Base-by-base conservation (phyloP, 2,888 invertebrate species). In the Cerastis leucographa region DNA sequence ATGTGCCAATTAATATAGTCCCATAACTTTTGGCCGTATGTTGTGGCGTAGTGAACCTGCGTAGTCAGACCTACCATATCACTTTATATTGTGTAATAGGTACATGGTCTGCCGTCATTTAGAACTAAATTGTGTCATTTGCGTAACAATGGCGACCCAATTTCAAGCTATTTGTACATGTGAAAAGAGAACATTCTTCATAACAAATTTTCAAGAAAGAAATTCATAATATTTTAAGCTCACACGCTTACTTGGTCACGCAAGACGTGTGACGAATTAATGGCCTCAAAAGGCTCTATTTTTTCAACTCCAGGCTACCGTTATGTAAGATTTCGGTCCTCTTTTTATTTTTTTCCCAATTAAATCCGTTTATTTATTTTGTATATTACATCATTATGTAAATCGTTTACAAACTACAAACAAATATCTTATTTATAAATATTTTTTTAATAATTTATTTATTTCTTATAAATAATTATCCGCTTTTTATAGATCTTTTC, bases 121-220 rank as follows among this genome's bases (percentile, higher is more conserved):
- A 74, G 42, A 56, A 49, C 17, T 74, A 46, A 76, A 56, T 62
- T 62, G 35, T 66, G 54, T 64, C 11, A 71, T 78, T 83, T 80
- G 68, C 80, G 44, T 78, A 77, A 80, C 62, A 76, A 80, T 64
- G 56, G 62, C 51, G 70, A 68, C 80, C 72, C 75, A 75, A 77
- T 83, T 86, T 74, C 65, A 65, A 71, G 64, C 66, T 54, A 77
- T 74, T 85, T 83, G 59, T 71, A 64, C 42, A 64, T 65, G 35
- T 71, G 65, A 72, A 80, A 49, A 56, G 61, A 65, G 62, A 68
- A 49, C 40, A 64, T 74, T 74, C 9, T 68, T 54, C 44, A 22
- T 62, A 59, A 62, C 29, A 68, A 69, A 54, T 42, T n/a, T 64
- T 29, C 54, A 56, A 64, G 49, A 56, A 76, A 56, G 64, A 74